Conservation (phyloP, 2,888 invertebrate species). For the Trissolcus japonicus region DNA sequence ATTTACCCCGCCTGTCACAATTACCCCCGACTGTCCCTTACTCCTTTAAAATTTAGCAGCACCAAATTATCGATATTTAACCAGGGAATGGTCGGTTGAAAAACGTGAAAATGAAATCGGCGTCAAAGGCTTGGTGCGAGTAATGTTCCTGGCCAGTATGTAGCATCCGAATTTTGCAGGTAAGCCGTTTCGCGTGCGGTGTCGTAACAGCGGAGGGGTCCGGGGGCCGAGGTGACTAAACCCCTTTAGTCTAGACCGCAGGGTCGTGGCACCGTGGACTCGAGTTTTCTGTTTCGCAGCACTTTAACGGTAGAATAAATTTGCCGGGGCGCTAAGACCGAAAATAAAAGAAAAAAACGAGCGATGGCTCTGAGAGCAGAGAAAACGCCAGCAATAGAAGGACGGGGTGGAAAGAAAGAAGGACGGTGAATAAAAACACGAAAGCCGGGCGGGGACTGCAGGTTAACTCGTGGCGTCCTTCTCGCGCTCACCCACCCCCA, state of each 20-base stretch:
- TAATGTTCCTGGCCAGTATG: constrained; percentile 22
- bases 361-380: constrained; percentile 29
- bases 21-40: too few relatives aligned
- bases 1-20: too few relatives aligned
- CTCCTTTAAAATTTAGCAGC: too few relatives aligned
- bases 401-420: constrained; percentile 43
- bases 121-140: constrained; percentile 42
- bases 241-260: constrained; percentile 71
- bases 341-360: constrained; percentile 61
- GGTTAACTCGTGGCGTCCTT: constrained; percentile 47
- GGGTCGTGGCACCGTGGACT: constrained; percentile 63
- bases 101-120: constrained; percentile 52
- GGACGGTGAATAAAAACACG: constrained; percentile 53
- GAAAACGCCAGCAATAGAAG: constrained; percentile 42
- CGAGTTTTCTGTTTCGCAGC: constrained; percentile 68
- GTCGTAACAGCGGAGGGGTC: constrained; percentile 25
- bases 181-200: constrained; percentile 38
- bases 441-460: constrained; percentile 46
- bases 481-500: constrained; percentile 22
- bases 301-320: constrained; percentile 72
- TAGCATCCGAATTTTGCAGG: constrained; percentile 38
- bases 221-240: constrained; percentile 38
- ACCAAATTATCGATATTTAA: too few relatives aligned
- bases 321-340: constrained; percentile 65
- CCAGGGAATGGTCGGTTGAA: constrained; percentile 4